Evolutionary conservation across 2,888 invertebrate genomes (phyloP).

Genomic region (Aspidiotus rigidus): DNA sequence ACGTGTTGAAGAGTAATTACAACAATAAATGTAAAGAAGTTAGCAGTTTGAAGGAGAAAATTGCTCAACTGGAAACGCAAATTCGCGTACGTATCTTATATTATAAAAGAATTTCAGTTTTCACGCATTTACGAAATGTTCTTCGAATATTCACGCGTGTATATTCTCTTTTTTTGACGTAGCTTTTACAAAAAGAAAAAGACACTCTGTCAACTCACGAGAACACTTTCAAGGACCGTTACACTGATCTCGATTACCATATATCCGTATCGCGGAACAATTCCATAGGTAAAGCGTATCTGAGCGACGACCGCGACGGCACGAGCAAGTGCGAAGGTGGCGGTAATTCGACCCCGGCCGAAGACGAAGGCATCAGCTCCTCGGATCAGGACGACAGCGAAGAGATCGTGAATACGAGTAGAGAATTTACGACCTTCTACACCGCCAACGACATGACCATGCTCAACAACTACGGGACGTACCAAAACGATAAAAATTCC

Average conservation of each 20-base stretch:
- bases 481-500: conserved; percentile 6
- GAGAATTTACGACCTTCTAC: background rate
- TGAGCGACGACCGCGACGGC: background rate
- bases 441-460: background rate
- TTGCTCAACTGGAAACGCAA: conserved; percentile 59
- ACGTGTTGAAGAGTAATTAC: conserved; percentile 60
- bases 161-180: background rate
- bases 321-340: conserved; percentile 35
- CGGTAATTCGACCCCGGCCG: conserved; percentile 53
- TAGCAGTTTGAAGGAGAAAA: conserved; percentile 55
- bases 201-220: conserved; percentile 42
- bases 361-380: conserved; percentile 81
- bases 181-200: conserved; percentile 42
- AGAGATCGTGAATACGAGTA: conserved; percentile 5
- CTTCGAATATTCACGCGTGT: background rate
- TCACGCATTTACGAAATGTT: background rate
- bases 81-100: conserved; percentile 50
- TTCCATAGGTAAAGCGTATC: conserved; percentile 18
- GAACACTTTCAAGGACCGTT: conserved; percentile 16
- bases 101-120: background rate
- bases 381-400: conserved; percentile 56
- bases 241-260: conserved; percentile 8
- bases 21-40: conserved; percentile 57
- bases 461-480: conserved; percentile 6
- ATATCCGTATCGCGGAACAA: conserved; percentile 16